These are phyloP conservation scores for Chascanopsetta lugubris DNA, from an alignment of 2,113 vertebrate species.

Conservation along the genomic window DNA sequence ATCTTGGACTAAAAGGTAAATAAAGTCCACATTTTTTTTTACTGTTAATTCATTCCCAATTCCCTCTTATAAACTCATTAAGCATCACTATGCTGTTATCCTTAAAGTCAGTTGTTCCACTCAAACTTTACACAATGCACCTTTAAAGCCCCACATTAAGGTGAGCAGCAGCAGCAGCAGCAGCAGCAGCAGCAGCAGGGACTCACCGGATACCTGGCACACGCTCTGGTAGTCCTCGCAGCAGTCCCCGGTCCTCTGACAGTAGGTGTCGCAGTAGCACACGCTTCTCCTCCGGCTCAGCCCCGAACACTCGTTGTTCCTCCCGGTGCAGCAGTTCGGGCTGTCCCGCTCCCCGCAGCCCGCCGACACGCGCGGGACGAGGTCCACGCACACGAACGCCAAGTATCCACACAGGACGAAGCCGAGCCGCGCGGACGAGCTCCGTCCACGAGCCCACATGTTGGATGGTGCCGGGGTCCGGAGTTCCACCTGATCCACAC, in stretches of 20 bases:
- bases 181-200: background rate
- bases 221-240: conserved; percentile 82
- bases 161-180: too few species aligned
- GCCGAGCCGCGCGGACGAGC: conserved; percentile 45
- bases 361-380: conserved; percentile 58
- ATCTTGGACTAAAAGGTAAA: too few species aligned
- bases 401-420: conserved; percentile 61
- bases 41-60: too few species aligned
- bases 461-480: conserved; percentile 37
- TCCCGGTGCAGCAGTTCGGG: conserved; percentile 84
- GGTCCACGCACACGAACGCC: conserved; percentile 59
- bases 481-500: conserved; percentile 27
- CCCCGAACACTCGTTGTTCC: conserved; percentile 85
- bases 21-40: too few species aligned
- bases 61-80: too few species aligned
- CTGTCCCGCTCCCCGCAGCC: conserved; percentile 78
- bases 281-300: conserved; percentile 55
- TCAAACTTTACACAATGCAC: too few species aligned
- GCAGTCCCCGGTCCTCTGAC: conserved; percentile 86
- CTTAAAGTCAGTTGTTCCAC: too few species aligned
- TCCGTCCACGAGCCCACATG: conserved; percentile 66
- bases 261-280: conserved; percentile 90
- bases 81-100: too few species aligned
- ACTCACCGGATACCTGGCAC: conserved; percentile 86
- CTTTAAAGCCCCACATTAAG: too few species aligned